Evolutionary conservation across 2,888 invertebrate species (phyloP).

Genomic region (Harpalus rubripes): DNA sequence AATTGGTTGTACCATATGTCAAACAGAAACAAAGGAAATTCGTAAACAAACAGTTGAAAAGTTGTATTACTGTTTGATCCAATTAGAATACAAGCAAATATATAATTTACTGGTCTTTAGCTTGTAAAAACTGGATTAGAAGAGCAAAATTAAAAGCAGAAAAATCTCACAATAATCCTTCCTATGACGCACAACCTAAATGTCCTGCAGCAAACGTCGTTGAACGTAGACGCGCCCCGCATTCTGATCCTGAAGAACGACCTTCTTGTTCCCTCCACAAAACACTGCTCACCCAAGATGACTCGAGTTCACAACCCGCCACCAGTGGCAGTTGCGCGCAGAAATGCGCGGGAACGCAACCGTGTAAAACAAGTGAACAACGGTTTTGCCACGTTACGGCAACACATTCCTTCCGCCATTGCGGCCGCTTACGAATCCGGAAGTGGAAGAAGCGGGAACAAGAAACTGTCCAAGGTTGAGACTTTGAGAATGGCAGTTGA

Average conservation of each 20-base stretch:
- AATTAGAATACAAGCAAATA: too few species aligned
- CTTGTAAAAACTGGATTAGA: too few species aligned
- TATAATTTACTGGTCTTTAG: too few species aligned
- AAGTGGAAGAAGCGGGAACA: slow-evolving; percentile 84
- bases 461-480: slow-evolving; percentile 93
- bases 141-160: too few species aligned
- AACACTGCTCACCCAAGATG: slow-evolving; percentile 62
- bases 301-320: slow-evolving; percentile 79
- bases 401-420: slow-evolving; percentile 91
- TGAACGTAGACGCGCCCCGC: slow-evolving; percentile 75
- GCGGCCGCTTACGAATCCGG: slow-evolving; percentile 84
- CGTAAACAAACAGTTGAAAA: too few species aligned
- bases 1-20: too few species aligned
- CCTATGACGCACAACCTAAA: slow-evolving; percentile 67
- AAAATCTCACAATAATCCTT: background rate
- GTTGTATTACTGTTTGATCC: too few species aligned
- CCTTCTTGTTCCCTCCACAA: background rate
- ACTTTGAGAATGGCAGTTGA: slow-evolving; percentile 94
- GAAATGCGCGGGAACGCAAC: slow-evolving; percentile 95
- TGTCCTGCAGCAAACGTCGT: slow-evolving; percentile 72
- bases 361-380: slow-evolving; percentile 95
- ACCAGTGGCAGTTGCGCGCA: slow-evolving; percentile 89
- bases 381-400: slow-evolving; percentile 92
- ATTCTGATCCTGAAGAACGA: slow-evolving; percentile 79
- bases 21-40: too few species aligned